Percentiles rank a stretch among this genome's conserved stretches.
These are phyloP conservation scores for Neostethus bicornis DNA, from an alignment of 2,797 vertebrate genomes.

Conservation along the genomic window DNA sequence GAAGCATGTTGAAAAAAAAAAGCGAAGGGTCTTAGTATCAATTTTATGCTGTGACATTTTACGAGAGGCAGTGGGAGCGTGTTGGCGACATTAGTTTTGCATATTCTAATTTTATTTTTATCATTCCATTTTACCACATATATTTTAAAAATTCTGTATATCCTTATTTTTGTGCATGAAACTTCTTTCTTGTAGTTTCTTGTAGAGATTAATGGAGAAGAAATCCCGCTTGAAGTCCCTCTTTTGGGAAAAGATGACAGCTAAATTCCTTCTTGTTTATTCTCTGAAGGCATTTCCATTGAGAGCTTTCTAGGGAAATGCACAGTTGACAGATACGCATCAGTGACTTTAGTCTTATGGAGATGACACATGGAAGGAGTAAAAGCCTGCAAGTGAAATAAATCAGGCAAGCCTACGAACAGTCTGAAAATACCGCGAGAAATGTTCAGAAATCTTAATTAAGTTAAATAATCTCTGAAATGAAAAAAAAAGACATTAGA, in stretches of 20 bases:
- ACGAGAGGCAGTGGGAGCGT: too few relatives aligned
- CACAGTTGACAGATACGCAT: conserved; percentile 66
- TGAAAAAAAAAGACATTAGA: background rate
- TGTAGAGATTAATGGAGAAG: conserved; percentile 37
- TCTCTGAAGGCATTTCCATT: conserved; percentile 46
- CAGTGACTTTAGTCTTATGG: conserved; percentile 61
- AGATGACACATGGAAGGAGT: conserved; percentile 43
- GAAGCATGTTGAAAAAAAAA: background rate
- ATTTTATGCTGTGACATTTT: background rate
- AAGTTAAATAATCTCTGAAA: background rate
- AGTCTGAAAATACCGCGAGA: conserved; percentile 5
- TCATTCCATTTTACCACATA: conserved; percentile 18
- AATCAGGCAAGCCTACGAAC: conserved; percentile 23
- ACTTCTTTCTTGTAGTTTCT: conserved; percentile 38
- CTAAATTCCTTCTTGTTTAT: conserved; percentile 60
- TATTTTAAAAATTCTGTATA: background rate
- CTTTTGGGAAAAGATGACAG: conserved; percentile 64
- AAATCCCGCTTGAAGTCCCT: conserved; percentile 40
- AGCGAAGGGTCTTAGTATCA: background rate
- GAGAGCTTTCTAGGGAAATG: conserved; percentile 53
- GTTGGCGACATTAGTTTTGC: conserved; percentile 7
- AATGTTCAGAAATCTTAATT: background rate
- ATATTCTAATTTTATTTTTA: conserved; percentile 22
- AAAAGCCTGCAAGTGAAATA: conserved; percentile 39
- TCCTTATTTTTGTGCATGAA: background rate